These are phyloP conservation scores for Actinia tenebrosa DNA, from an alignment of 64 coral and sea anemone species.

Conservation along the genomic window DNA sequence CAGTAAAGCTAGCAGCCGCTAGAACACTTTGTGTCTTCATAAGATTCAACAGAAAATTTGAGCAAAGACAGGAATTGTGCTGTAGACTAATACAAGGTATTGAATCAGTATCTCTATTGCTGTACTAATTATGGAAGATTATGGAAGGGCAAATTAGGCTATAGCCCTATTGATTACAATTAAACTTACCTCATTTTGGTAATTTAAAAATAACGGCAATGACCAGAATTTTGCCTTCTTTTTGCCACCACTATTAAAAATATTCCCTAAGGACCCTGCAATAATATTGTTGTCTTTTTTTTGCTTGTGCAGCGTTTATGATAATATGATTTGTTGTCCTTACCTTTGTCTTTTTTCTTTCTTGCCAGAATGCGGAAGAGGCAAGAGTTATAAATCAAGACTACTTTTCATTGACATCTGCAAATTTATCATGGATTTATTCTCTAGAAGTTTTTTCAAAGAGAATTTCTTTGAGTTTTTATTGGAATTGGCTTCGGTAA, in stretches of 20 bases:
- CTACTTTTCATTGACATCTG: conserved; percentile 98
- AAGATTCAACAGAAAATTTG: conserved; percentile 77
- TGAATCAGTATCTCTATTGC: too few species aligned
- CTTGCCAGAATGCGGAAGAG: conserved; percentile 85
- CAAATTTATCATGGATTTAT: conserved; percentile 99
- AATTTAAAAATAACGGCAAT: too few species aligned
- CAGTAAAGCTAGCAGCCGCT: conserved; percentile 82
- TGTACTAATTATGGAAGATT: too few species aligned
- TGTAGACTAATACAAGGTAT: conserved; percentile 87
- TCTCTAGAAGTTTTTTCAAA: conserved; percentile 98
- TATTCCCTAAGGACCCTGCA: too few species aligned
- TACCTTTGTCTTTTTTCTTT: not conserved
- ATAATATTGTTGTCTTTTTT: not conserved
- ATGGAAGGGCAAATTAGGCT: too few species aligned
- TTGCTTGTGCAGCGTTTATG: not conserved
- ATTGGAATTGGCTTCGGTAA: conserved; percentile 94
- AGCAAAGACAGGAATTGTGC: conserved; percentile 96
- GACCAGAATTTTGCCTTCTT: not conserved
- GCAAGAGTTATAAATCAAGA: conserved; percentile 88
- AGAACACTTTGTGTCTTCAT: conserved; percentile 87
- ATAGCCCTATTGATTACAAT: too few species aligned
- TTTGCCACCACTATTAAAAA: not conserved
- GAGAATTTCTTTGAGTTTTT: conserved; percentile 98
- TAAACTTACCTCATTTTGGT: too few species aligned
- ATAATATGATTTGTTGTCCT: not conserved